Evolutionary conservation across 2,797 vertebrate genomes (phyloP).

Genomic region (Psittacula echo): DNA sequence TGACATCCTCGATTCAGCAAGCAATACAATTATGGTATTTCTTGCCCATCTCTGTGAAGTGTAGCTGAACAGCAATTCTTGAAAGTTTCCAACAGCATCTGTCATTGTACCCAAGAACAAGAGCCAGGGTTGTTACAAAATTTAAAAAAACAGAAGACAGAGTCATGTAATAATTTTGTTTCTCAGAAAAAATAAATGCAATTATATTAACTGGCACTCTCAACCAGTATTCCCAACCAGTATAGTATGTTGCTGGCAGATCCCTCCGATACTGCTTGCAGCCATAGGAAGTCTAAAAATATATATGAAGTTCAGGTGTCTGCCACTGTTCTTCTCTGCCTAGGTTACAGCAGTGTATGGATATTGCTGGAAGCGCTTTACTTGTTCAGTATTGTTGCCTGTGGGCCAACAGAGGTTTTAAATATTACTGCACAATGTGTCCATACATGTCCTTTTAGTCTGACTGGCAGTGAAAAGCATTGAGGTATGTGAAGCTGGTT

Average conservation of each 20-base stretch:
- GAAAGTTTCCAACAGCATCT: background rate
- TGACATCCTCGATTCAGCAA: background rate
- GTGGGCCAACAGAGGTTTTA: constrained; percentile 10
- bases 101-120: background rate
- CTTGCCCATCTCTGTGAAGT: background rate
- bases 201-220: background rate
- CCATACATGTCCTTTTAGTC: background rate
- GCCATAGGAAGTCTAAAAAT: constrained; percentile 9
- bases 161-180: background rate
- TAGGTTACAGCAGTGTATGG: background rate
- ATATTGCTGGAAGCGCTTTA: background rate
- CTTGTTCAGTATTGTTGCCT: constrained; percentile 31
- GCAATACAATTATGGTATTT: background rate
- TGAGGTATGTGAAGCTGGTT: background rate
- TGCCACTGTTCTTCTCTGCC: background rate
- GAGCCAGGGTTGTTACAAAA: background rate
- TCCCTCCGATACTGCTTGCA: background rate
- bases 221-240: background rate
- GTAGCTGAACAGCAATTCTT: background rate
- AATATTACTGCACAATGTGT: background rate
- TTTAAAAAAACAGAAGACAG: background rate
- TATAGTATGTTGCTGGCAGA: background rate
- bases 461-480: background rate
- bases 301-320: constrained; percentile 10
- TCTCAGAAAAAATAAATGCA: background rate